A percentile compares a stretch with the other conserved stretches of the same genome.
These are phyloP conservation scores for Penaeus japonicus DNA, from an alignment of 1,140 invertebrate genomes.

Conservation along the genomic window DNA sequence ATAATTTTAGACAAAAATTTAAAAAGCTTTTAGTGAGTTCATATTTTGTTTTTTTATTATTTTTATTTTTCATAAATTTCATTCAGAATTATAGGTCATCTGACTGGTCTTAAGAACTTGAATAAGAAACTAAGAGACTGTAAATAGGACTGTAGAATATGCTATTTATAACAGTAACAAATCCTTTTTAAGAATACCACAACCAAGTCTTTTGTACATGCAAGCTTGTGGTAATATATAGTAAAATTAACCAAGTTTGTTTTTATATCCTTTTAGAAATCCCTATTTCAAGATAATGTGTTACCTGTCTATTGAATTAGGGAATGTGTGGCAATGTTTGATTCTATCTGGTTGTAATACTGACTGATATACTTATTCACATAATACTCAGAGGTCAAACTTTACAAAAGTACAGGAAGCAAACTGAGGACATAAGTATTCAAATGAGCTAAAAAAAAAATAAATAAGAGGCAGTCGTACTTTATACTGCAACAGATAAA, in stretches of 20 bases:
- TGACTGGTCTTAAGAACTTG: constrained; percentile 37
- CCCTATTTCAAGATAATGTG: neutral
- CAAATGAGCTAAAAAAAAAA: too few species aligned
- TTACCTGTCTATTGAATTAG: neutral
- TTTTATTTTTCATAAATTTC: constrained; percentile 1
- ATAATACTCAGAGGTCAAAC: too few species aligned
- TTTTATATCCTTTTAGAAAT: too few species aligned
- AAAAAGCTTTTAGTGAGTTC: neutral
- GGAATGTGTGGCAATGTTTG: too few species aligned
- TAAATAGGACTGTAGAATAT: constrained; percentile 55
- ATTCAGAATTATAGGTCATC: constrained; percentile 39
- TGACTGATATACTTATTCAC: too few species aligned
- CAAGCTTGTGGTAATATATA: constrained; percentile 50
- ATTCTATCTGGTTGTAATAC: too few species aligned
- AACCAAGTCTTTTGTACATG: constrained; percentile 54
- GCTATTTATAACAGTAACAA: constrained; percentile 52
- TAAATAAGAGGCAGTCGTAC: too few species aligned
- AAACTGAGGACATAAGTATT: too few species aligned
- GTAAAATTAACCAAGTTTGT: neutral
- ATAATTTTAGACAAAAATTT: too few species aligned
- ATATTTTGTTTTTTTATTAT: neutral
- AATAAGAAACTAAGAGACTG: constrained; percentile 44
- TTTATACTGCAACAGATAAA: too few species aligned
- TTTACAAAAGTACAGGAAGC: too few species aligned
- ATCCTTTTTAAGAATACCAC: constrained; percentile 56